Evolutionary conservation across 1,140 invertebrate species (phyloP), one percentile per base, ranked within the genome.

Genomic region (Sweltsa coloradensis): DNA sequence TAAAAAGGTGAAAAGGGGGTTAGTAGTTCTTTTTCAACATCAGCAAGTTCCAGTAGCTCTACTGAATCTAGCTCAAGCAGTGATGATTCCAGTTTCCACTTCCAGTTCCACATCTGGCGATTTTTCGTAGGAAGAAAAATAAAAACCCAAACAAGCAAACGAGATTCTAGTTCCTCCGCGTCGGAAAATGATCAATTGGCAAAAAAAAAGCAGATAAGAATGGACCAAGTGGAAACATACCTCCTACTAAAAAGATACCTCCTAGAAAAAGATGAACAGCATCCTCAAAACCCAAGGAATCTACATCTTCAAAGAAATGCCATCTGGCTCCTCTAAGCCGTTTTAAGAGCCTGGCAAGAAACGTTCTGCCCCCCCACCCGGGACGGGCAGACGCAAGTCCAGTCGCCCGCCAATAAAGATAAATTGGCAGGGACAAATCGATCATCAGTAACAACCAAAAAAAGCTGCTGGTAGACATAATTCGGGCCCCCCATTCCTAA

Each of bases 1-100:
- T 48, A 79, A 80, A 58, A 65, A 68, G 45, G 60, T 65, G n/a
- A 75, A 22, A 37, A 23, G 46, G 46, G 36, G 16, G 7, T 37
- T n/a, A 47, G 46, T 56, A 78, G 74, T 52, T 78, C 76, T 18
- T 80, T 78, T 3, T 81, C 78, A 13, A 78, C 75, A 50, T 75
- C 78, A 21, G 76, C 68, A 54, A 75, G 62, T 39, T 71, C 75
- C 3, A 75, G 71, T 54, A 75, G 75, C 25, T 75, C 76, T 11
- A 77, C 73, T 23, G 73, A 73, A 23, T 74, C 70, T 21, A 75
- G 70, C 49, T 76, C 74, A 3, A 74, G 68, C 26, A 73, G 72
- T 51, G 72, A 75, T 47, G 70, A 73, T 45, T 72, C 69, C 3
- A 72, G 70, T 36, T n/a, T 53, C 54, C 5, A 49, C 50, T 9